Evolutionary conservation across 1,140 invertebrate species (phyloP).

Genomic region (Scaptodrosophila lebanonensis): DNA sequence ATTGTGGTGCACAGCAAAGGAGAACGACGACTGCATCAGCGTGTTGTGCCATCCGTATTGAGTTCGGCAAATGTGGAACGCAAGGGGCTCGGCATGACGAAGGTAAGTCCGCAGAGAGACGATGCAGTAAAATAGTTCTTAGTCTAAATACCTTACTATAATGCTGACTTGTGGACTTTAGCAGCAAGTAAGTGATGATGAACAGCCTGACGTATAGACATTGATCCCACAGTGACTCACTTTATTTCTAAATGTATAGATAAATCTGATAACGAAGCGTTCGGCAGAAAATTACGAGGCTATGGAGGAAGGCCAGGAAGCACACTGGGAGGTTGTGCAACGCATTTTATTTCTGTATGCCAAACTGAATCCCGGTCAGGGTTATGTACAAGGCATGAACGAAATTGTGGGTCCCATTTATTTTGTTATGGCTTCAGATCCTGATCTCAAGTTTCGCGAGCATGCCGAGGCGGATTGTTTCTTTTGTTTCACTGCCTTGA

Average conservation of each 20-base stretch:
- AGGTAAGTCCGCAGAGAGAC: constrained; percentile 80
- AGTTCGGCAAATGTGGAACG: constrained; percentile 92
- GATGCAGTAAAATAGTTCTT: constrained; percentile 14
- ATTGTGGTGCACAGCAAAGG: constrained; percentile 86
- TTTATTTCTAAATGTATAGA: constrained; percentile 31
- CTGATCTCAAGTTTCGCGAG: constrained; percentile 88
- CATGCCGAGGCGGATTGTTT: constrained; percentile 98
- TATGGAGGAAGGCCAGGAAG: constrained; percentile 89
- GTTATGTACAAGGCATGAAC: constrained; percentile 99
- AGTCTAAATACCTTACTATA: constrained; percentile 24
- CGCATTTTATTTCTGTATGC: constrained; percentile 98
- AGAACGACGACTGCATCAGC: constrained; percentile 86
- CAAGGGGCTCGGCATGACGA: constrained; percentile 92
- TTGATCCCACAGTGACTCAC: background rate
- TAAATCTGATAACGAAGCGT: constrained; percentile 83
- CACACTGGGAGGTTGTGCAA: constrained; percentile 98
- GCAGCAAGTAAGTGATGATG: constrained; percentile 77
- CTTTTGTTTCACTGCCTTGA: constrained; percentile 97
- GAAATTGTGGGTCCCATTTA: constrained; percentile 99
- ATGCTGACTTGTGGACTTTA: constrained; percentile 34
- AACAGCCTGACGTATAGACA: too few relatives aligned
- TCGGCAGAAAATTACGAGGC: constrained; percentile 88
- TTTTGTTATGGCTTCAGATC: constrained; percentile 96
- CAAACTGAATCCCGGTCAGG: constrained; percentile 97
- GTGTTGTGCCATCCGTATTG: constrained; percentile 91